These are phyloP conservation scores for Cacoxenus indagator DNA, from an alignment of 2,888 invertebrate genomes.

Conservation along the genomic window DNA sequence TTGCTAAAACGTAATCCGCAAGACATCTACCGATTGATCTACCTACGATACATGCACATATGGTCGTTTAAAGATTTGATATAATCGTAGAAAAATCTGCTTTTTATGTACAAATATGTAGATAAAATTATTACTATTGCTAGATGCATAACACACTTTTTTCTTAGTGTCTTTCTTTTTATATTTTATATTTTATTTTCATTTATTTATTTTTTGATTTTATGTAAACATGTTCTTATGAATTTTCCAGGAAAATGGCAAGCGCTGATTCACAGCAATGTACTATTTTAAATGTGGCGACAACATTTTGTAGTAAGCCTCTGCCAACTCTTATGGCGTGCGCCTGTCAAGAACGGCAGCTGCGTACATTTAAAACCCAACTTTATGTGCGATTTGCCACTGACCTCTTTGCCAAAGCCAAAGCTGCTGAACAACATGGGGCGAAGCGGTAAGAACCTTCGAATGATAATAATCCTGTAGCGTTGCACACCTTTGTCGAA, in stretches of 20 bases:
- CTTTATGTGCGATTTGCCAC: slow-evolving; percentile 2
- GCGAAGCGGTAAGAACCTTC: neutral
- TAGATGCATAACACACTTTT: neutral
- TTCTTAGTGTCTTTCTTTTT: neutral
- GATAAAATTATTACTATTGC: neutral
- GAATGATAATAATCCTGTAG: neutral
- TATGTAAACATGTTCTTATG: neutral
- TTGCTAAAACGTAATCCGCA: too few relatives aligned
- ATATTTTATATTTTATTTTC: neutral
- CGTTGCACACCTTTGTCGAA: neutral
- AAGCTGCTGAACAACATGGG: neutral
- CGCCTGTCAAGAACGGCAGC: slow-evolving; percentile 15
- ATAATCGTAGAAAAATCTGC: too few relatives aligned
- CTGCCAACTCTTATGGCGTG: neutral
- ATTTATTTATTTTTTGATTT: too few relatives aligned
- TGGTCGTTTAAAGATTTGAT: too few relatives aligned
- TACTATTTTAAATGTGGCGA: neutral
- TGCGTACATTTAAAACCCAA: slow-evolving; percentile 15
- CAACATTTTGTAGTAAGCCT: neutral
- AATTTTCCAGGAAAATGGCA: neutral
- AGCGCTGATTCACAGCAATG: neutral
- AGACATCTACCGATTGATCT: too few relatives aligned
- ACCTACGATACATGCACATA: too few relatives aligned
- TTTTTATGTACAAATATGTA: neutral
- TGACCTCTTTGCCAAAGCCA: neutral